A percentile compares a stretch with the other conserved stretches of the same genome.
These are phyloP conservation scores for Percopsis omiscomaycus DNA, from an alignment of 2,797 vertebrate species.

Conservation along the genomic window DNA sequence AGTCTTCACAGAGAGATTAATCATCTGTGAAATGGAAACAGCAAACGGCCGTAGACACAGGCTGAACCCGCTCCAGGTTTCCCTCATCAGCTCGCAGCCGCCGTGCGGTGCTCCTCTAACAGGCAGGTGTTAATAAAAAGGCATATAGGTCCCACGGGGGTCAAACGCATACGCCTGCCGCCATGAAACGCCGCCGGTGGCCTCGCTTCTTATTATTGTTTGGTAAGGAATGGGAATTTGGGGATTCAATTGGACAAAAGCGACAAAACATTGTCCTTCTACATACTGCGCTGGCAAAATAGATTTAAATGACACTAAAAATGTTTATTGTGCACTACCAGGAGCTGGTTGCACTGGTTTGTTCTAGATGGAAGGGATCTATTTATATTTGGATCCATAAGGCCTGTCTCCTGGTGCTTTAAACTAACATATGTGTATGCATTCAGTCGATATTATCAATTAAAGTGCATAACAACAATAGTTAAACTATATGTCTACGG, in stretches of 20 bases:
- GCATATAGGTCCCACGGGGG: slow-evolving; percentile 89
- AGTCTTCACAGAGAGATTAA: slow-evolving; percentile 99
- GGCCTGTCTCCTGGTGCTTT: background rate
- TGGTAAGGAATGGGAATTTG: slow-evolving; percentile 65
- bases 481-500: background rate
- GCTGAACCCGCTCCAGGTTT: slow-evolving; percentile 97
- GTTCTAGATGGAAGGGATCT: background rate
- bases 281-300: slow-evolving; percentile 59
- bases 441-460: background rate
- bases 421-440: background rate
- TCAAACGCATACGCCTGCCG: slow-evolving; percentile 81
- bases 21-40: slow-evolving; percentile 99
- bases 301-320: slow-evolving; percentile 50
- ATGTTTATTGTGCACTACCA: slow-evolving; percentile 38
- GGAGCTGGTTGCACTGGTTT: slow-evolving; percentile 7
- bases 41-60: slow-evolving; percentile 99
- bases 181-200: slow-evolving; percentile 70
- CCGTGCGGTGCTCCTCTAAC: slow-evolving; percentile 87
- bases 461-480: slow-evolving; percentile 11
- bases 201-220: slow-evolving; percentile 73
- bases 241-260: slow-evolving; percentile 66
- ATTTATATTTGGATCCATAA: background rate
- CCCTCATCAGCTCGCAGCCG: slow-evolving; percentile 95
- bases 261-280: slow-evolving; percentile 61
- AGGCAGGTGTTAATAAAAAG: slow-evolving; percentile 99